These are phyloP conservation scores for Petrolisthes cinctipes DNA, from an alignment of 2,888 invertebrate species.

Conservation along the genomic window DNA sequence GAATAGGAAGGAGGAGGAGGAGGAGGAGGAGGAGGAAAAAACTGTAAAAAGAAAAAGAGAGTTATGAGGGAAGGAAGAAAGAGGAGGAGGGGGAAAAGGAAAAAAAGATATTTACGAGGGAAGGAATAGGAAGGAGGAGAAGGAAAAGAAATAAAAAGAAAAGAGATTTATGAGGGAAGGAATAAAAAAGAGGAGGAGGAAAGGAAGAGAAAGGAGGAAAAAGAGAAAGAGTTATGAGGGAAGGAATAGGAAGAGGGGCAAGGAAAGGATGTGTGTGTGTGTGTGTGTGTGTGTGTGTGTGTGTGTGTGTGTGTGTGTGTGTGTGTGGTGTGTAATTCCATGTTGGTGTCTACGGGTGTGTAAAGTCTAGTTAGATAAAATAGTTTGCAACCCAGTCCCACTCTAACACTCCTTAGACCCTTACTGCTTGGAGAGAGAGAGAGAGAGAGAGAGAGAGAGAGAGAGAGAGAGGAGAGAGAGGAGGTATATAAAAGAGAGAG, in stretches of 20 bases:
- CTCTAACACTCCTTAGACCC: no score
- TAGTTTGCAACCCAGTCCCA: no score
- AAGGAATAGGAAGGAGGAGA: conserved; percentile 2
- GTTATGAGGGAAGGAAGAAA: neutral
- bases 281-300: neutral
- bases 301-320: neutral
- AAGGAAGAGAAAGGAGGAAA: neutral
- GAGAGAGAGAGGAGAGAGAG: neutral
- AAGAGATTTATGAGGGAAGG: neutral
- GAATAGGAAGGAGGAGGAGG: neutral
- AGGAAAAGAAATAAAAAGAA: neutral
- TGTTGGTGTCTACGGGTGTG: no score
- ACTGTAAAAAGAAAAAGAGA: neutral
- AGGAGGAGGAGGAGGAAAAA: neutral
- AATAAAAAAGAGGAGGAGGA: neutral
- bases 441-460: no score
- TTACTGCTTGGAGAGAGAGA: no score
- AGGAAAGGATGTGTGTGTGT: neutral
- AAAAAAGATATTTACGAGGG: neutral
- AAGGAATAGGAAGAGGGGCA: neutral
- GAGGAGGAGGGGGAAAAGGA: neutral
- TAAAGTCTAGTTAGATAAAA: no score
- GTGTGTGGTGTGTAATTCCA: neutral
- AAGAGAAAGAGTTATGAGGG: neutral
- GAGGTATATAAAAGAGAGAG: neutral